Evolutionary conservation across 2,888 invertebrate genomes (phyloP).

Genomic region (Neelides folsomi): DNA sequence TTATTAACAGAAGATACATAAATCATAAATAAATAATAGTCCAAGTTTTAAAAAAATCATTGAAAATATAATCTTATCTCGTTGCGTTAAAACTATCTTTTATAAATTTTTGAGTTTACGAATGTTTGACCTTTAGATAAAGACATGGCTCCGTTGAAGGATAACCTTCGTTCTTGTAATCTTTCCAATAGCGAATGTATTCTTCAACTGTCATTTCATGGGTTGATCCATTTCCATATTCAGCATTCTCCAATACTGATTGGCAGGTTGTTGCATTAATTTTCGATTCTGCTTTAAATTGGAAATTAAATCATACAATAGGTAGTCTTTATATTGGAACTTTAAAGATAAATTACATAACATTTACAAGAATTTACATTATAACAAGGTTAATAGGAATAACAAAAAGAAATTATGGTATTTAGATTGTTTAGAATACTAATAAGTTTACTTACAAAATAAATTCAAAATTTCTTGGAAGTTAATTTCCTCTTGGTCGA

Average conservation of each 20-base stretch:
- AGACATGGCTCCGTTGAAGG: conserved; percentile 43
- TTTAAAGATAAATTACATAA: too few relatives aligned
- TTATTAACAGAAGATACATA: too few relatives aligned
- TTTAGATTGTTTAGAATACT: too few relatives aligned
- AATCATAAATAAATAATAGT: too few relatives aligned
- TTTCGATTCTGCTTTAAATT: too few relatives aligned
- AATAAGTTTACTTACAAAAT: conserved; percentile 39
- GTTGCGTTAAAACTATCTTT: too few relatives aligned
- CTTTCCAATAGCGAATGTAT: conserved; percentile 58
- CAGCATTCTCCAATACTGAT: conserved; percentile 1
- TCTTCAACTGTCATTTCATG: conserved; percentile 49
- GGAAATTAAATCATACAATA: not conserved
- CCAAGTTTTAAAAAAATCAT: too few relatives aligned
- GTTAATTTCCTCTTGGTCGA: conserved; percentile 38
- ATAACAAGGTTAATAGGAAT: too few relatives aligned
- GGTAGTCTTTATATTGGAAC: too few relatives aligned
- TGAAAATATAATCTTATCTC: not conserved
- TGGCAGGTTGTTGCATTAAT: not conserved
- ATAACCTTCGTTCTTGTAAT: conserved; percentile 39
- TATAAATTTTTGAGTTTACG: too few relatives aligned
- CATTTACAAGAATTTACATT: too few relatives aligned
- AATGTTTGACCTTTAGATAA: conserved; percentile 56
- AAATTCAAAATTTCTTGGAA: conserved; percentile 47
- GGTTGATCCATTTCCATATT: conserved; percentile 14
- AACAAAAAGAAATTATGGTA: too few relatives aligned